These are phyloP conservation scores for Bubo blakistoni DNA, from an alignment of 2,113 vertebrate genomes.

Conservation along the genomic window DNA sequence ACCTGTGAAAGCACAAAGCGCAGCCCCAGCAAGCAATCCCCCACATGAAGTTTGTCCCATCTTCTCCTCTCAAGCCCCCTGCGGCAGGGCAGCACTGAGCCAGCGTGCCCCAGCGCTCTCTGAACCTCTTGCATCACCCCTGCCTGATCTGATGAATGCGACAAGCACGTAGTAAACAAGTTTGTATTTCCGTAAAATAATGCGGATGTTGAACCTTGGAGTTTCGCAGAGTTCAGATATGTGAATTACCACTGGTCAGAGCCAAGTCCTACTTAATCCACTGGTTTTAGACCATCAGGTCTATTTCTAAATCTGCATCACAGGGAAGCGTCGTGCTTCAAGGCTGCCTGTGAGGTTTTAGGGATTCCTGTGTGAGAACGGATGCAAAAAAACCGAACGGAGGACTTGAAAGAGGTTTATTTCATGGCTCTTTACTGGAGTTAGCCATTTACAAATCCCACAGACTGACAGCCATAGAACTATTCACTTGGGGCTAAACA, in stretches of 20 bases:
- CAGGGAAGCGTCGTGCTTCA: not conserved
- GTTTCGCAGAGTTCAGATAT: not conserved
- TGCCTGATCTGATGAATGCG: not conserved
- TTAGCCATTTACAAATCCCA: not conserved
- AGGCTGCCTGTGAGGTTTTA: not conserved
- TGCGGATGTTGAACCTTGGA: not conserved
- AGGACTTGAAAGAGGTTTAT: not conserved
- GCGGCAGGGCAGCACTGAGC: not conserved
- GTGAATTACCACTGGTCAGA: not conserved
- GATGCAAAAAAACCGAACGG: not conserved
- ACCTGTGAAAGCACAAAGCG: not conserved
- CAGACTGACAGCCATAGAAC: not conserved
- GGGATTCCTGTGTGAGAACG: not conserved
- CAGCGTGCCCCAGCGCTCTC: not conserved
- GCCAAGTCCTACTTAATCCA: not conserved
- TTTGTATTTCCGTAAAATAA: constrained; percentile 10
- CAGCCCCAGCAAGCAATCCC: not conserved
- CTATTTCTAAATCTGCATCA: too few relatives aligned
- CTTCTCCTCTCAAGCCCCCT: not conserved
- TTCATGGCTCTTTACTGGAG: not conserved
- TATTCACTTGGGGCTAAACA: not conserved
- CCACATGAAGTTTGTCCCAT: not conserved
- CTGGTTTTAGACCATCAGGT: not conserved
- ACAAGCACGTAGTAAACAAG: constrained; percentile 24
- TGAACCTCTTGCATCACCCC: constrained; percentile 36